A percentile compares a stretch with the other conserved stretches of the same genome.
Evolutionary conservation across 2,888 invertebrate genomes (phyloP).

Genomic region (Bombylius major): DNA sequence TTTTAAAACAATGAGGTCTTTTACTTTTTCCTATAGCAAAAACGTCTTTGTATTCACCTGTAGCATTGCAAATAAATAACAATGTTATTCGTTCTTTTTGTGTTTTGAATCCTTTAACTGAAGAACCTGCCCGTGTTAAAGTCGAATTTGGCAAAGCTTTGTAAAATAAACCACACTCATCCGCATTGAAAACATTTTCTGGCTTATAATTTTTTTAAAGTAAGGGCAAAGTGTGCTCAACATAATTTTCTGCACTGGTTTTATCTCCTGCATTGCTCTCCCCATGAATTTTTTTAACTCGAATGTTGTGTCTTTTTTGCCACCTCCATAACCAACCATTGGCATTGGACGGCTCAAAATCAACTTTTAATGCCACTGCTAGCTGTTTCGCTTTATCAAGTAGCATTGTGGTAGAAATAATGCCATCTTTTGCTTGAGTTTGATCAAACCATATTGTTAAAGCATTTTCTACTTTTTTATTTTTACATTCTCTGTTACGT

Average conservation of each 20-base stretch:
- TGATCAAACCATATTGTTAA: constrained; percentile 9
- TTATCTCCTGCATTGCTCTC: constrained; percentile 1
- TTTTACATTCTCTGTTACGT: not conserved
- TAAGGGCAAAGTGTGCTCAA: not conserved
- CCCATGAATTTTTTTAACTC: constrained; percentile 3
- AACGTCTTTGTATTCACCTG: too few relatives aligned
- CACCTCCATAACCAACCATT: constrained; percentile 9
- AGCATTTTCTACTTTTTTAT: constrained; percentile 4
- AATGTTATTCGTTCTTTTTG: not conserved
- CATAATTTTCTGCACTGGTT: not conserved
- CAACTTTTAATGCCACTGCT: not conserved
- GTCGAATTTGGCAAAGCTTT: not conserved
- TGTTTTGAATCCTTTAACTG: not conserved
- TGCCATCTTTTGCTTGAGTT: constrained; percentile 2
- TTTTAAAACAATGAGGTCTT: too few relatives aligned
- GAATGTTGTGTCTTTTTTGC: constrained; percentile 9
- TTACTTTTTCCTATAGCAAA: too few relatives aligned
- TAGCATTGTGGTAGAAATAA: constrained; percentile 1
- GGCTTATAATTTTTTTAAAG: not conserved
- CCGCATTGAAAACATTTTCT: not conserved
- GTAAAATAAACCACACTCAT: not conserved
- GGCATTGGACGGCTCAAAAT: constrained; percentile 7
- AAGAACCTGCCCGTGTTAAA: not conserved
- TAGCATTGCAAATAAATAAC: too few relatives aligned
- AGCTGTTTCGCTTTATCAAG: constrained; percentile 8